Conservation (phyloP, 2,113 vertebrate genomes). For the Ursus arctos region DNA sequence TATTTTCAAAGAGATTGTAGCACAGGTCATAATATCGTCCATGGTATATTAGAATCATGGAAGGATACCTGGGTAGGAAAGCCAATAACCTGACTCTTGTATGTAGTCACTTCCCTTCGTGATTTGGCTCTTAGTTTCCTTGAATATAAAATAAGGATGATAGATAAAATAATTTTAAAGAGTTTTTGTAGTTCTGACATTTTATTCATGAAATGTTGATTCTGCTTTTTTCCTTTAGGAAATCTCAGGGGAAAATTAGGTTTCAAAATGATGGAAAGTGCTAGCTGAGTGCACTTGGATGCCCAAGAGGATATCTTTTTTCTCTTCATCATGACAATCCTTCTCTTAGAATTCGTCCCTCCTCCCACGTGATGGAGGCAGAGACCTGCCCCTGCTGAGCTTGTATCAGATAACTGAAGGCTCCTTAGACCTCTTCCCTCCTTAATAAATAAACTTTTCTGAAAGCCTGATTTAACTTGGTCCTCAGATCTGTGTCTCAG, state of each 20-base stretch:
- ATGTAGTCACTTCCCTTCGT: neutral
- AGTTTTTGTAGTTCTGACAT: neutral
- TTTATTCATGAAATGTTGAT: neutral
- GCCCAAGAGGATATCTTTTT: neutral
- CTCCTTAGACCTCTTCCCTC: neutral
- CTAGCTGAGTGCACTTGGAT: neutral
- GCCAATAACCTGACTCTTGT: neutral
- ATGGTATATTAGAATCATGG: neutral
- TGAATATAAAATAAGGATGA: neutral
- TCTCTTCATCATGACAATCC: neutral
- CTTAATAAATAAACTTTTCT: slow-evolving; percentile 21
- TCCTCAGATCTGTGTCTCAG: neutral
- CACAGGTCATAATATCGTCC: neutral
- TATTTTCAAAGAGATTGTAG: neutral
- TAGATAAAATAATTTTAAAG: neutral
- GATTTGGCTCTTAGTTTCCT: neutral
- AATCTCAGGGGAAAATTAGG: slow-evolving; percentile 16
- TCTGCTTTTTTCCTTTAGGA: slow-evolving; percentile 58
- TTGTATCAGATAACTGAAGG: neutral
- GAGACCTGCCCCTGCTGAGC: neutral
- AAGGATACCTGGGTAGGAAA: neutral
- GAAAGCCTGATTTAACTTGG: neutral
- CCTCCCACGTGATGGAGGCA: neutral
- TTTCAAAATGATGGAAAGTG: slow-evolving; percentile 24
- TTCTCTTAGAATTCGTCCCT: neutral